Evolutionary conservation across 92 coral and sea anemone genomes (phyloP).

Genomic region (Muricea muricata): DNA sequence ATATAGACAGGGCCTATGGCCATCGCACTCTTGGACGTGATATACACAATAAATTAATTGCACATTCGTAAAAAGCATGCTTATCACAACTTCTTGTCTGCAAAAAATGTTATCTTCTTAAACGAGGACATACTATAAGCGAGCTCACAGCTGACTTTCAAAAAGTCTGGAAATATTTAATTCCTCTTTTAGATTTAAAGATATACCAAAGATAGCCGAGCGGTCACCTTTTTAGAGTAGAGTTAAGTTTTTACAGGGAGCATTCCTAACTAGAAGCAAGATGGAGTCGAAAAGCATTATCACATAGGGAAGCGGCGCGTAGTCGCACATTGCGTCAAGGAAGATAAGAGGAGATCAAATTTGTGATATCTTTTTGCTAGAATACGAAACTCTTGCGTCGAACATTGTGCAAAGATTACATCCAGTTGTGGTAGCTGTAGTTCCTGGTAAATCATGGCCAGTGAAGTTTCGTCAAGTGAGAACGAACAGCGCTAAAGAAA

Average conservation of each 20-base stretch:
- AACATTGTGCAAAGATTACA: not conserved
- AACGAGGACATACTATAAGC: too few relatives aligned
- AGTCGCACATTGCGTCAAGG: slow-evolving; percentile 11
- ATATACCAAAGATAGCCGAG: not conserved
- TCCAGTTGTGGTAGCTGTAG: too few relatives aligned
- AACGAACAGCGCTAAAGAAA: not conserved
- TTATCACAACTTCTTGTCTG: not conserved
- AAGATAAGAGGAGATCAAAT: slow-evolving; percentile 22
- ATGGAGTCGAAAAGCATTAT: not conserved
- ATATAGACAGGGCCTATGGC: too few relatives aligned
- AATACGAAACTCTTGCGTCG: not conserved
- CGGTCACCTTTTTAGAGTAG: not conserved
- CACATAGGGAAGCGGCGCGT: not conserved
- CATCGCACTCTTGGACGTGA: not conserved
- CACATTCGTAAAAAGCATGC: not conserved
- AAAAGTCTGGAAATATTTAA: not conserved
- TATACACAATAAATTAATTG: not conserved
- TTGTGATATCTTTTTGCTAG: not conserved
- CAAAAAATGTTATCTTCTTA: too few relatives aligned
- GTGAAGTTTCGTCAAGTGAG: not conserved
- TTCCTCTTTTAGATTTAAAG: not conserved
- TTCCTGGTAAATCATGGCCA: not conserved
- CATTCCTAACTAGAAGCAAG: not conserved
- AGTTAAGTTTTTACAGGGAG: not conserved
- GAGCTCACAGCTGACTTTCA: slow-evolving; percentile 11